Evolutionary conservation across 2,797 vertebrate genomes (phyloP), one percentile per base, ranked within the genome.

Genomic region (Carapus acus): DNA sequence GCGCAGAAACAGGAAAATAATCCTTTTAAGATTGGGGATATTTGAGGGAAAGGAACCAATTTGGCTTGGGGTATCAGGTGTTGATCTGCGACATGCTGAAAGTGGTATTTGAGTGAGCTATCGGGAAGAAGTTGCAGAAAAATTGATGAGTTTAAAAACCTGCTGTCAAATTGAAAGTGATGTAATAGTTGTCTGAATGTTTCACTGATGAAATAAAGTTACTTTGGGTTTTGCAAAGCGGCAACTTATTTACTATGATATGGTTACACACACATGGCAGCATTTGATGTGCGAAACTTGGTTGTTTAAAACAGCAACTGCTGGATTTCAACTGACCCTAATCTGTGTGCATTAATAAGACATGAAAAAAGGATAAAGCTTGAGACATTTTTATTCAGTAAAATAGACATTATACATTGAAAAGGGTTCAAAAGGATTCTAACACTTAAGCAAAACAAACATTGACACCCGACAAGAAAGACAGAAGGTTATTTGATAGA

Each of bases 171-270:
- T 68, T 75, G 9, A 56, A 62, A 66, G 54, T 65, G 61, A 71
- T 72, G 54, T 41, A 54, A 60, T 65, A 62, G 78, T 71, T 74
- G 65, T 83, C 74, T 79, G 63, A 81, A 75, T 76, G 71, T 74
- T 69, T 80, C 62, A 44, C 45, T 20, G 23, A 78, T 74, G 13
- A 77, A 83, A 83, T 82, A 79, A 79, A 83, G 71, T 11, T 37
- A 54, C 38, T 42, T 29, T 67, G 48, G 55, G 42, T 78, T 80
- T 78, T 36, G 31, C 31, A 33, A 27, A 27, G 6, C 14, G 31
- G 3, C 31, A 33, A 8, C 31, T 33, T 13, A 11, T 7, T 33
- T 33, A n/a, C n/a, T 33, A 33, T 13, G 12, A 4, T 33, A 3
- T 8, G 31, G 31, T 33, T 33, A 33, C 8, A 13, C 14, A 9